Evolutionary conservation across 2,113 vertebrate species (phyloP), one percentile per base, ranked within the genome.

Genomic region (Proterorhinus semilunaris): DNA sequence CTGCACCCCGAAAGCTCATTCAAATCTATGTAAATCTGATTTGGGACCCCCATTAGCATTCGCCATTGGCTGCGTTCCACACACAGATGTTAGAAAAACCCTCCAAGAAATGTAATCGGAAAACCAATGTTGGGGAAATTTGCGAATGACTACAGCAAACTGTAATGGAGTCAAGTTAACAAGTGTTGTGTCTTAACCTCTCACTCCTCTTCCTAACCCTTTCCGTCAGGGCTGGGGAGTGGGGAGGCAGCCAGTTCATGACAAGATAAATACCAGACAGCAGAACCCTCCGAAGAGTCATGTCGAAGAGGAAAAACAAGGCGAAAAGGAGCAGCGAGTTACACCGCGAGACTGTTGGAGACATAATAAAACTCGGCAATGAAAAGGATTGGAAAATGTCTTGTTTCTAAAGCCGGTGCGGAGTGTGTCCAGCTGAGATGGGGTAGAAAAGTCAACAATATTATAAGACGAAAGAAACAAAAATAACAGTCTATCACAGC

Each of bases 151-250:
- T 65, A 59, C 64, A 76, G 69, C 68, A 76, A 82, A 75, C 63
- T 70, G 76, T 76, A 68, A 85, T 63, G 81, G 81, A 79, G 65
- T 66, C 69, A 67, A 65, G 74, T 81, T 85, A 85, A 90, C 78
- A 84, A 86, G 80, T 52, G 55, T 66, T 17, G 64, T 71, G 69
- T 83, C 71, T 51, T 70, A 71, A 63, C 57, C 75, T 43, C 70
- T 62, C 67, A 71, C 81, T 70, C 74, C 66, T 72, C 45, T 76
- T 84, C 75, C 64, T 49, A 66, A 74, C 27, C 8, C 51, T 81
- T 87, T 88, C 76, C 75, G 83, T 88, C 71, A 43, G 79, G 43
- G 69, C 81, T 63, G 62, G 45, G n/a, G 57, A 57, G 10, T 0
- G 9, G 65, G 63, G 6, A 7, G 27, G 53, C 68, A 75, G 76